Percentiles rank a stretch among this genome's conserved stretches.
These are phyloP conservation scores for Hesperia comma DNA, from an alignment of 2,888 invertebrate species.

Conservation along the genomic window DNA sequence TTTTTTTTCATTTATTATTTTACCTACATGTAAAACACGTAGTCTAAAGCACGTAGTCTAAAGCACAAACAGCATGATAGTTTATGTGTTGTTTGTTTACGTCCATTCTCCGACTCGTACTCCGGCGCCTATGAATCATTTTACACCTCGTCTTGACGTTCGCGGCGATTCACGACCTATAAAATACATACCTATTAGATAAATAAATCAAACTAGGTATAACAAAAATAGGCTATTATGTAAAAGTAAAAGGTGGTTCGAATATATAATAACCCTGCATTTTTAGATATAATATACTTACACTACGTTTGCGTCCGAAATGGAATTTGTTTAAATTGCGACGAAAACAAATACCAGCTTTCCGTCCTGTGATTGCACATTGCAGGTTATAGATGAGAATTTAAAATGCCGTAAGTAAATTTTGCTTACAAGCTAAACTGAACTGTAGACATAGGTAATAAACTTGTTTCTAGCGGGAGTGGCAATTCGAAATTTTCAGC, in stretches of 20 bases:
- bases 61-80: slow-evolving; percentile 43
- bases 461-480: too few species aligned
- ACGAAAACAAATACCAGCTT: too few species aligned
- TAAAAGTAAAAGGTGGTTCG: not conserved
- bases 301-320: too few species aligned
- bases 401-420: too few species aligned
- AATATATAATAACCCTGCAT: too few species aligned
- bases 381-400: too few species aligned
- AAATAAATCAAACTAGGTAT: slow-evolving; percentile 1
- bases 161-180: slow-evolving; percentile 3
- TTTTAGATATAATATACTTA: too few species aligned
- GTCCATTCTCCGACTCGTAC: slow-evolving; percentile 38
- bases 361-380: too few species aligned
- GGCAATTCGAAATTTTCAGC: too few species aligned
- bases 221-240: not conserved
- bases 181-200: slow-evolving; percentile 5
- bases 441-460: too few species aligned
- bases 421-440: too few species aligned
- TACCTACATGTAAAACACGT: slow-evolving; percentile 26
- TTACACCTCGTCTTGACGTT: slow-evolving; percentile 38
- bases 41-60: slow-evolving; percentile 45
- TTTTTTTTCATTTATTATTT: not conserved
- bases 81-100: slow-evolving; percentile 50
- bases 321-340: too few species aligned
- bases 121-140: slow-evolving; percentile 47